Base-by-base conservation (phyloP, 2,797 vertebrate genomes). In the Thunnus albacares region DNA sequence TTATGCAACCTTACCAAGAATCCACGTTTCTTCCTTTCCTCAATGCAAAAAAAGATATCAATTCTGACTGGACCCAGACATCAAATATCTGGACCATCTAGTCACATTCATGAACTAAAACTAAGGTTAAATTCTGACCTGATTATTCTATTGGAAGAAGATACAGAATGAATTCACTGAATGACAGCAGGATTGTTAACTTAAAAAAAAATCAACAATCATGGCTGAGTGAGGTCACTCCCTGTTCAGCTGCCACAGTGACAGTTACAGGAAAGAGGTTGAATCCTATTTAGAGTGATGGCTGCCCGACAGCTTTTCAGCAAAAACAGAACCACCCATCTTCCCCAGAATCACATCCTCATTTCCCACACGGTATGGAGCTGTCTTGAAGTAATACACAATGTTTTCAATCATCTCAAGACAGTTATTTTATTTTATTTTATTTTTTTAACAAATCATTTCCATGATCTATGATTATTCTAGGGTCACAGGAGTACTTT, bases 211-310 rank as follows among this genome's bases (percentile, higher is more conserved):
- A 77, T 57, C 57, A 66, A 58, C 67, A 68, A 59, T 66, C 35
- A 10, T 66, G 64, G 30, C 75, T 43, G 83, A 85, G 75, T 71
- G 74, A 80, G 81, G 86, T 87, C 79, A 73, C 71, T 71, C 67
- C 47, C 56, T 22, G 59, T 83, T 86, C 82, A 87, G 83, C 82
- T 78, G 75, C 69, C 51, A 60, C 63, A 28, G 77, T 77, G 79
- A 78, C 88, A 75, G 73, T 59, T 80, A 75, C 75, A 85, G 73
- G 30, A 49, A 68, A 78, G 77, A 84, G 73, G 87, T 67, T 86
- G 79, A 87, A 87, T 86, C 86, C 86, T 70, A 85, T 73, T 88
- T 79, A 64, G 58, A 70, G 35, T 80, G 85, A 89, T 76, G 77
- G 56, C 72, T 81, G 76, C 65, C 64, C 81, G 83, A 87, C 82